phyloP scores from a whole-genome alignment of 2,888 invertebrate species.

The Zaprionus lineosus region DNA sequence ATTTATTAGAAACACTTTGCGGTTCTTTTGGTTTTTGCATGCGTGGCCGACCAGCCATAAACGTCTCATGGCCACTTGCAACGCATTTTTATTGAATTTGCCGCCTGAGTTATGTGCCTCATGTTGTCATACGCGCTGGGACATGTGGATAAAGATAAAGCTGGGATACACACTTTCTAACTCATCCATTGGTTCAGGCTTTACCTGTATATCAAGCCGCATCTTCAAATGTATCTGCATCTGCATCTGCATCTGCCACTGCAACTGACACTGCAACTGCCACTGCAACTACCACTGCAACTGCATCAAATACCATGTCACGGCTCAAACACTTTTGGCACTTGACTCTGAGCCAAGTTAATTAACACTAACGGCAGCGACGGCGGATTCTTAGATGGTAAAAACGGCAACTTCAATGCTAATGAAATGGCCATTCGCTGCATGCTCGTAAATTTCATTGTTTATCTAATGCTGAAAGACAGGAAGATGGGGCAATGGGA shows the following conservation, averaged over 20 bases:
- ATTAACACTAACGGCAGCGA: conserved; percentile 65
- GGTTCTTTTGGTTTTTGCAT: conserved; percentile 69
- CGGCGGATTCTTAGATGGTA: not conserved
- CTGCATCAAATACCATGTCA: conserved; percentile 10
- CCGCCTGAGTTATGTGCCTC: conserved; percentile 34
- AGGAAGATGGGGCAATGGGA: too few species aligned
- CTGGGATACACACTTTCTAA: too few species aligned
- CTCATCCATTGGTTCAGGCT: too few species aligned
- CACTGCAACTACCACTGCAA: conserved; percentile 16
- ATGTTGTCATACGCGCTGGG: too few species aligned
- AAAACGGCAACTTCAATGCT: conserved; percentile 57
- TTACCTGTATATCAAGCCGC: too few species aligned
- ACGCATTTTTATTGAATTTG: conserved; percentile 72
- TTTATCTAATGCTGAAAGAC: conserved; percentile 55
- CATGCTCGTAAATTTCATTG: conserved; percentile 68
- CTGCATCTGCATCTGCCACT: conserved; percentile 9
- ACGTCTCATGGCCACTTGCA: conserved; percentile 58
- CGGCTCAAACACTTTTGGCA: conserved; percentile 44
- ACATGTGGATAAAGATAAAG: too few species aligned
- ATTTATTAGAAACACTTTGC: conserved; percentile 77
- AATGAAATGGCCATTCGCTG: conserved; percentile 61
- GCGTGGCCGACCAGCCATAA: conserved; percentile 61
- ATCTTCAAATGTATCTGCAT: not conserved
- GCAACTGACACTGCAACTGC: not conserved
- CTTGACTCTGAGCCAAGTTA: conserved; percentile 72